phyloP scores from a whole-genome alignment of 1,140 invertebrate genomes.

The honey bee (Apis mellifera) region DNA sequence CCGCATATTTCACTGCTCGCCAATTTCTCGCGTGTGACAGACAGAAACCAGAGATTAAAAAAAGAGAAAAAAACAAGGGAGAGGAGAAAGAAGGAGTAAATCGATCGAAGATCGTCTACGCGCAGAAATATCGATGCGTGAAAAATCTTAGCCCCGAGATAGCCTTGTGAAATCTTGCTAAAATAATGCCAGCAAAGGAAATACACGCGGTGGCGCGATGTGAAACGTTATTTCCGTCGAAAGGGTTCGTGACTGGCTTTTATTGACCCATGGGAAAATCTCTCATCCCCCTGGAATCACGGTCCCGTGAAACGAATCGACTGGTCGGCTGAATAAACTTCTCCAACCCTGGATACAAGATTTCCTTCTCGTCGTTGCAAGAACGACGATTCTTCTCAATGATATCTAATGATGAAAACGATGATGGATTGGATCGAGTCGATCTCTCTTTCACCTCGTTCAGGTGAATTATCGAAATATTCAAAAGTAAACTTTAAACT shows the following conservation, averaged over 20 bases:
- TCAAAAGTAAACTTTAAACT: too few relatives aligned
- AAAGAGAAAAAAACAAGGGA: too few relatives aligned
- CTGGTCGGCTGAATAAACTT: constrained; percentile 29
- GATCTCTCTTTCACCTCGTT: neutral
- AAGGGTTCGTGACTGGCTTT: constrained; percentile 36
- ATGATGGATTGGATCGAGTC: neutral
- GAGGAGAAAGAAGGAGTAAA: neutral
- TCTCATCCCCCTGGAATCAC: constrained; percentile 15
- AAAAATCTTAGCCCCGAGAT: neutral
- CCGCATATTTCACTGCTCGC: neutral
- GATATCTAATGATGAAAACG: neutral
- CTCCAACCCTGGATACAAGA: neutral
- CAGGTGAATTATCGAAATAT: neutral
- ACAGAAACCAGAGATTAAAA: too few relatives aligned
- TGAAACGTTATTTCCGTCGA: constrained; percentile 36
- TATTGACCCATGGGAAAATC: constrained; percentile 26
- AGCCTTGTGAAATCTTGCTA: neutral
- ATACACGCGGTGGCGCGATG: neutral
- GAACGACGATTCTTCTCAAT: too few relatives aligned
- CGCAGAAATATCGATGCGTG: neutral
- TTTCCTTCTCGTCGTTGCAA: neutral
- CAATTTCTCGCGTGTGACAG: neutral
- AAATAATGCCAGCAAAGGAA: constrained; percentile 5
- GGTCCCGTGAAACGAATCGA: constrained; percentile 11
- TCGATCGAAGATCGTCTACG: neutral